Evolutionary conservation across 1,140 invertebrate species (phyloP), one percentile per base, ranked within the genome.

Genomic region (Zophobas morio): DNA sequence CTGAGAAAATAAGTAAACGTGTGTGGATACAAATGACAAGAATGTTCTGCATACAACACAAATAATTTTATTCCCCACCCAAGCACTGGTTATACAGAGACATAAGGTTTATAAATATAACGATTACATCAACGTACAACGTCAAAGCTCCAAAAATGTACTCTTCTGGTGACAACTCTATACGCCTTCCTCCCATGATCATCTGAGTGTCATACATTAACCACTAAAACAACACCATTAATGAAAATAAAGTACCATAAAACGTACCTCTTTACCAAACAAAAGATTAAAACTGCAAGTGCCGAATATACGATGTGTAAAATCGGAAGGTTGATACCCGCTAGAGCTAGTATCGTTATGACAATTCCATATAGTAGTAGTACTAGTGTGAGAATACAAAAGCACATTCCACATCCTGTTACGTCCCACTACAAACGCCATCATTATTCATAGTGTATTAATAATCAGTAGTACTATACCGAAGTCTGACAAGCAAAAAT

Each of bases 151-250:
- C 83, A 5, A 79, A 77, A 60, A 84, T 82, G 70, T 84, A 84
- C 54, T 84, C 83, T 77, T 84, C 83, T 1, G 82, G 80, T 8
- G 81, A 82, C 36, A 84, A 36, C 57, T 82, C 80, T 0, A 79
- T 35, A n/a, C 78, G 76, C 39, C 81, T 47, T 0, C 83, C 83
- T 4, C 83, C 82, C 53, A 84, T 60, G 60, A 84, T 82, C 36
- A 74, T 51, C 57, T 84, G 83, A 35, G 82, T 82, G 54, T 84
- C 83, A 74, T 81, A 84, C 57, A 83, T 71, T 6, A 84, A 39
- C 74, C 75, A 82, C 70, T 79, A 51, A 37, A 76, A 70, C 51
- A 72, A 72, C 20, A 20, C 20, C 20, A 20, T 20, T 20, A 20
- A 20, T 20, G 20, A 20, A 20, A 20, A 20, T 20, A 20, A 20